Evolutionary conservation across 2,888 invertebrate species (phyloP).

Genomic region (Podabrus alpinus): DNA sequence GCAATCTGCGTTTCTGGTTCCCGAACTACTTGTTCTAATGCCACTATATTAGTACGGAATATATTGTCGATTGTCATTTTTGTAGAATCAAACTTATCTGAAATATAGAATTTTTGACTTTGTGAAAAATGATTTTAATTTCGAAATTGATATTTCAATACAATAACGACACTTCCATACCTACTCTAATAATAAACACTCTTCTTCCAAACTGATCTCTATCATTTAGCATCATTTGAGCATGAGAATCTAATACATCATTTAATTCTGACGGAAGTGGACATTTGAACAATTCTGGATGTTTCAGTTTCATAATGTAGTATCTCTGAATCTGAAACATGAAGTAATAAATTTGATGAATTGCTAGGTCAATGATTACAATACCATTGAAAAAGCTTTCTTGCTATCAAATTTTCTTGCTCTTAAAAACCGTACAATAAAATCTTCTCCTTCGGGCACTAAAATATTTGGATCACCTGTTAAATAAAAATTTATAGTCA

Average conservation of each 20-base stretch:
- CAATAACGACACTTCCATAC: conserved; percentile 38
- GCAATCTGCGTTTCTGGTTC: conserved; percentile 62
- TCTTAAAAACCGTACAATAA: conserved; percentile 62
- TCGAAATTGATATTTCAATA: not conserved
- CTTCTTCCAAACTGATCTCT: conserved; percentile 54
- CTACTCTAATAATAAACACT: conserved; percentile 55
- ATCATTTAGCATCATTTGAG: conserved; percentile 53
- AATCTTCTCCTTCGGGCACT: conserved; percentile 60
- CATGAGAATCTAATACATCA: conserved; percentile 53
- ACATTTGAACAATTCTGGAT: conserved; percentile 54
- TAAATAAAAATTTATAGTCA: conserved; percentile 26
- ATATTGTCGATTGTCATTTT: conserved; percentile 58
- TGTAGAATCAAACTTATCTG: conserved; percentile 57
- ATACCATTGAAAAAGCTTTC: conserved; percentile 56
- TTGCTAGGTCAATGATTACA: conserved; percentile 12
- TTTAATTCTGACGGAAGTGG: conserved; percentile 51
- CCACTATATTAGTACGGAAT: conserved; percentile 59
- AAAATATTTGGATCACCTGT: conserved; percentile 50
- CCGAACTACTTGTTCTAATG: conserved; percentile 59
- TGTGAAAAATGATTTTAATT: no score
- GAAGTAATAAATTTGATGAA: not conserved
- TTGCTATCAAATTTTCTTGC: conserved; percentile 60
- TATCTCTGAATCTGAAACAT: conserved; percentile 52
- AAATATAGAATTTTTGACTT: conserved; percentile 11
- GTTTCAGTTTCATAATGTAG: conserved; percentile 55